A percentile compares a stretch with the other conserved stretches of the same genome.
Evolutionary conservation across 1,140 invertebrate species (phyloP).

Genomic region (Drosophila melanica): DNA sequence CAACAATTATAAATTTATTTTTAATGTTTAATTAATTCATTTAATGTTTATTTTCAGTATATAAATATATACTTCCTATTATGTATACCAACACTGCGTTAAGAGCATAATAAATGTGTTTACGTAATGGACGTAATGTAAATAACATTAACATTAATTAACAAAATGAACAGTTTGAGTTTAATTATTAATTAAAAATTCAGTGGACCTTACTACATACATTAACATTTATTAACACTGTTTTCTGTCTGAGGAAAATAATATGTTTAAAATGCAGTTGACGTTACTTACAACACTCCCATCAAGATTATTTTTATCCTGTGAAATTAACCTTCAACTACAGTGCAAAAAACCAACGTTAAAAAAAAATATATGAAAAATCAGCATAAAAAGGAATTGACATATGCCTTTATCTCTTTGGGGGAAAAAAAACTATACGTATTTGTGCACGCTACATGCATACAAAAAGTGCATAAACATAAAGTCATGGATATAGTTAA

Average conservation of each 20-base stretch:
- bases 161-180: slow-evolving; percentile 38
- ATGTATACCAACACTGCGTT: neutral
- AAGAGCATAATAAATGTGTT: neutral
- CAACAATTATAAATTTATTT: too few relatives aligned
- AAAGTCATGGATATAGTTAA: neutral
- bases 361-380: slow-evolving; percentile 25
- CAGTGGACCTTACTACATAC: neutral
- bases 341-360: slow-evolving; percentile 3
- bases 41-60: neutral
- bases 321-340: slow-evolving; percentile 59
- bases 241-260: too few relatives aligned
- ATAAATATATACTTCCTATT: neutral
- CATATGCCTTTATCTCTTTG: slow-evolving; percentile 2
- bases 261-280: too few relatives aligned
- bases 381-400: slow-evolving; percentile 37
- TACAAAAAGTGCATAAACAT: neutral
- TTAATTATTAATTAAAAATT: slow-evolving; percentile 58
- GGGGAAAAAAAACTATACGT: too few relatives aligned
- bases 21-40: too few relatives aligned
- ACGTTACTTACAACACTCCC: slow-evolving; percentile 1
- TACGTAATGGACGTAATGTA: too few relatives aligned
- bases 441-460: neutral
- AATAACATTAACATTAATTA: slow-evolving; percentile 46
- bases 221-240: too few relatives aligned
- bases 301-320: slow-evolving; percentile 41